Evolutionary conservation across 2,797 vertebrate species (phyloP), one percentile per base, ranked within the genome.

Genomic region (Sparidentex hasta): DNA sequence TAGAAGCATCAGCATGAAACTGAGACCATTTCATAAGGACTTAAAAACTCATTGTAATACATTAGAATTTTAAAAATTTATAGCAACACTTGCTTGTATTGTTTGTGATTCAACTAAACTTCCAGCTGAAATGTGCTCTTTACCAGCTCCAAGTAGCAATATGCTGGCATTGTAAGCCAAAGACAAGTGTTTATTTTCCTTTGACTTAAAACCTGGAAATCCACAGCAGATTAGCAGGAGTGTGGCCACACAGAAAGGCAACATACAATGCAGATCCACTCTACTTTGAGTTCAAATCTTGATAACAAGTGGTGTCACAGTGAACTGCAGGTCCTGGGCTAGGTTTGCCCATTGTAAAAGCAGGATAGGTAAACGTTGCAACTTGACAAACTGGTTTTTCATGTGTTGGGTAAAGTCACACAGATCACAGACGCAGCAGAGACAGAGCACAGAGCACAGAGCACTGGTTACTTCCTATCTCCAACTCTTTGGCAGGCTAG

Each of bases 381-480:
- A 93, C 88, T 70, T n/a, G 90, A 87, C 69, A 78, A 90, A 95
- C 92, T 65, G 90, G 91, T 93, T 93, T 87, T 81, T 78, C 68
- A 41, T 18, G 33, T 57, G 63, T 58, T 3, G 14, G 73, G 71
- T 64, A 61, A 81, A 81, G 71, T 76, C 63, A 62, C 54, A 77
- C 57, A 52, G 58, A 88, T 63, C 74, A 67, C 29, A 80, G 57
- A 59, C 70, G 69, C 65, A 1, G 21, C 57, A 69, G 71, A 46
- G 16, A 38, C 38, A 38, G 38, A 80, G 71, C 51, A 71, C 70
- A 74, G 68, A 68, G 68, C 52, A n/a, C 70, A 74, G 68, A 68
- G 68, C 52, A n/a, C 51, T 51, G 55, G 56, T 73, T 48, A 74
- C 69, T 74, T 52, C 59, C 41, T 47, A 51, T 65, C 69, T 81